phyloP scores from a whole-genome alignment of 2,113 vertebrate species.

The Desmodus rotundus region DNA sequence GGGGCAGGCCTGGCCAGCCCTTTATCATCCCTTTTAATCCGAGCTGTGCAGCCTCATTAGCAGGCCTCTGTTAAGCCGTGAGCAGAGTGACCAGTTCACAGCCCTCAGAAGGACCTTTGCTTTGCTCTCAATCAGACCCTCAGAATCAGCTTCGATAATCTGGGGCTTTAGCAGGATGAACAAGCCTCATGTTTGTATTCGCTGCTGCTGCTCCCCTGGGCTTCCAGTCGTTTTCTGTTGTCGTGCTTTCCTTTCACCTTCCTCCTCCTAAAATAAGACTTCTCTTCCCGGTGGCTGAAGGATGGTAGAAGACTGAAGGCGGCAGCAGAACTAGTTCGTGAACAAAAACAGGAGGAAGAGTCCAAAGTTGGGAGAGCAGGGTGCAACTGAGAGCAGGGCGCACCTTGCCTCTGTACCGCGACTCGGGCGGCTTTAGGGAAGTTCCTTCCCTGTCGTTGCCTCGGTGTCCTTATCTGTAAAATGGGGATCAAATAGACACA shows the following conservation, averaged over 20 bases:
- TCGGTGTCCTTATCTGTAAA: not conserved
- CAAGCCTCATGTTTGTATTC: not conserved
- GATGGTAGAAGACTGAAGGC: not conserved
- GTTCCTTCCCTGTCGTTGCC: not conserved
- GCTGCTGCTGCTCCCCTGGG: not conserved
- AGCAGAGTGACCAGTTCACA: constrained; percentile 55
- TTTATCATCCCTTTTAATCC: constrained; percentile 72
- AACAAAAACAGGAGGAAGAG: not conserved
- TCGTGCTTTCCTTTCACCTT: not conserved
- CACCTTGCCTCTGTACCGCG: fast-evolving
- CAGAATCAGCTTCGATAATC: constrained; percentile 41
- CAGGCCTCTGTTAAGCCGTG: constrained; percentile 67
- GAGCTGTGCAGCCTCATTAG: constrained; percentile 72
- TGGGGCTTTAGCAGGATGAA: not conserved
- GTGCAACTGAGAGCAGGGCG: not conserved
- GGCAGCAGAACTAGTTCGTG: constrained; percentile 24
- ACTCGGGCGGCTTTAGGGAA: not conserved
- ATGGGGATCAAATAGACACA: not conserved
- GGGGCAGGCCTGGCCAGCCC: not conserved
- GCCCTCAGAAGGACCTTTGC: constrained; percentile 56
- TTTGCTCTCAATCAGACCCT: constrained; percentile 63
- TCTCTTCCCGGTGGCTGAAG: not conserved
- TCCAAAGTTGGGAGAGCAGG: not conserved
- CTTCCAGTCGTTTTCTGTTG: not conserved
- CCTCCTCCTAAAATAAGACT: not conserved